Evolutionary conservation across 2,888 invertebrate species (phyloP), one percentile per base, ranked within the genome.

Genomic region (Furcula furcula): DNA sequence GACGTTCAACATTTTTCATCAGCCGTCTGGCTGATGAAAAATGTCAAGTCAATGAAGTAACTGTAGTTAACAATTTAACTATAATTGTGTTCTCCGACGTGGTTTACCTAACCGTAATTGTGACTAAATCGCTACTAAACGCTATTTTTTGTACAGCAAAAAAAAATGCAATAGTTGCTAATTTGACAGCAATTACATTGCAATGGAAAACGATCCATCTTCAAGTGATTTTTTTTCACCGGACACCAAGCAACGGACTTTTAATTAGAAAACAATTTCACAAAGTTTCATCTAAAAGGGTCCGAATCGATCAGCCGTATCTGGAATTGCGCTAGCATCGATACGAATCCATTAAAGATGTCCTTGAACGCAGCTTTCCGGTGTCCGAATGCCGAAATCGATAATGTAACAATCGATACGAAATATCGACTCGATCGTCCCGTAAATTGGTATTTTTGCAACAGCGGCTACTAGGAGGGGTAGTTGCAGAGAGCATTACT

Each of bases 301-400:
- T 41, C 32, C 11, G 2, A 7, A 4, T n/a, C 32, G 15, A 4
- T 37, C 31, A 32, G 38, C 36, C 40, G 31, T 30, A 13, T 7
- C 28, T 14, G 36, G 41, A 13, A 40, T 56, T 56, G 34, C 48
- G 29, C 12, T 12, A 36, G 29, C 37, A 52, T 50, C 52, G 40
- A 36, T 15, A 36, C 33, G 11, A 22, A 39, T 16, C 34, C 18
- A 41, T 37, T 37, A 37, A 55, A 41, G 4, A 28, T 50, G 62
- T 67, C 74, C 73, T 69, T 74, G 63, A 62, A 54, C 7, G 33
- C 34, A 42, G 43, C 66, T 60, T 66, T 67, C 68, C 64, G 61
- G 61, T 61, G 46, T 51, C 35, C 29, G 38, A 45, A 43, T 63
- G 54, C 54, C 48, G 56, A 62, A 63, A 71, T 51, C 43, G 44